Percentiles rank a stretch among this genome's conserved stretches.
Evolutionary conservation across 1,140 invertebrate species (phyloP).

Genomic region (Archivesica marissinica): DNA sequence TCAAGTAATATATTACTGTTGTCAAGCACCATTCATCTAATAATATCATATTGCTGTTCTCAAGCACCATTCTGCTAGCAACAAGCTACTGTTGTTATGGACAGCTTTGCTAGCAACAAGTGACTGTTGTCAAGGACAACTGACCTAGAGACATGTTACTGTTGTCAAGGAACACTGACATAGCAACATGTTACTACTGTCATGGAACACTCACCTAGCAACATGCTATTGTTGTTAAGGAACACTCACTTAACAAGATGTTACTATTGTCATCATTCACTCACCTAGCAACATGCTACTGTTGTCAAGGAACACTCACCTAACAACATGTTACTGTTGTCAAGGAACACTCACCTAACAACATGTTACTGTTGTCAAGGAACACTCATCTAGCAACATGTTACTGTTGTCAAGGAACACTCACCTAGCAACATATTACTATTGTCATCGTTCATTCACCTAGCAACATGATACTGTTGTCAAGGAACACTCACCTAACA

Average conservation of each 20-base stretch:
- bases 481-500: no score
- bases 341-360: constrained; percentile 89
- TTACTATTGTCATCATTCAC: constrained; percentile 97
- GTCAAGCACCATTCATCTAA: no score
- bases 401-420: no score
- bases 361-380: constrained; percentile 99
- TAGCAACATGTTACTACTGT: no score
- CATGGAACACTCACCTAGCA: no score
- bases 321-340: not conserved
- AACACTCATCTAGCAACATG: constrained; percentile 95
- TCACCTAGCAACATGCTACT: constrained; percentile 86
- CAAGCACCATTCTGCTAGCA: constrained; percentile 87
- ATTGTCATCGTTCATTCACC: no score
- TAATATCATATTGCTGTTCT: no score
- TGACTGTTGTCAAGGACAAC: constrained; percentile 98
- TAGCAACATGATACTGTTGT: no score
- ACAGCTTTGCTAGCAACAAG: constrained; percentile 92
- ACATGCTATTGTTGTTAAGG: no score
- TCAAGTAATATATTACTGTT: no score
- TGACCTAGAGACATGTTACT: constrained; percentile 96
- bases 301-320: no score
- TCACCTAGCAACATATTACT: no score
- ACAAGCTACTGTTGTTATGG: constrained; percentile 78
- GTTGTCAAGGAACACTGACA: constrained; percentile 99
- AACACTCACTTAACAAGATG: constrained; percentile 91